phyloP scores from a whole-genome alignment of 2,888 invertebrate genomes.

The Lysandra bellargus region DNA sequence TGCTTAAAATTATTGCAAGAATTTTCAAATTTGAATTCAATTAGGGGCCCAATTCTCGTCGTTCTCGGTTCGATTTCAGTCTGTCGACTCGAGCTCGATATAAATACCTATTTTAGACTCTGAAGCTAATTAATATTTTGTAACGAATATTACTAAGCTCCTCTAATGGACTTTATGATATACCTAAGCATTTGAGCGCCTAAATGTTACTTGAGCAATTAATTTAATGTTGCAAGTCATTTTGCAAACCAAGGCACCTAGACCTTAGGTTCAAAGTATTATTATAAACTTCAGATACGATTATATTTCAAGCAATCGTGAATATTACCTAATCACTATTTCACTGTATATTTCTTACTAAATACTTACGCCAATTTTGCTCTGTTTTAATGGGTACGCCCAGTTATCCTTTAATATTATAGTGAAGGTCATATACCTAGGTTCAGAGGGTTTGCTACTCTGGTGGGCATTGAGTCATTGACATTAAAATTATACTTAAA shows the following conservation, averaged over 20 bases:
- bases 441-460: background rate
- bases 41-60: background rate
- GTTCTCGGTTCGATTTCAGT: background rate
- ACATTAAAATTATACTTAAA: background rate
- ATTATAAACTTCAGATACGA: background rate
- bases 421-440: background rate
- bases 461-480: background rate
- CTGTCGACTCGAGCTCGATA: too few relatives aligned
- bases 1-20: too few relatives aligned
- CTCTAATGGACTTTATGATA: background rate
- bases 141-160: background rate
- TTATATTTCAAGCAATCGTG: background rate
- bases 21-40: too few relatives aligned
- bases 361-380: background rate
- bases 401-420: background rate
- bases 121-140: too few relatives aligned
- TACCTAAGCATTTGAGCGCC: background rate
- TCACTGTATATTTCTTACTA: too few relatives aligned
- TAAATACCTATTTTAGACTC: too few relatives aligned
- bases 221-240: background rate
- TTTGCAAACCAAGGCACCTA: background rate
- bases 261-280: background rate
- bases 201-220: conserved; percentile 9
- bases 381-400: too few relatives aligned
- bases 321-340: too few relatives aligned